Conservation (phyloP, 2,797 vertebrate genomes). For the Acropternis orthonyx region DNA sequence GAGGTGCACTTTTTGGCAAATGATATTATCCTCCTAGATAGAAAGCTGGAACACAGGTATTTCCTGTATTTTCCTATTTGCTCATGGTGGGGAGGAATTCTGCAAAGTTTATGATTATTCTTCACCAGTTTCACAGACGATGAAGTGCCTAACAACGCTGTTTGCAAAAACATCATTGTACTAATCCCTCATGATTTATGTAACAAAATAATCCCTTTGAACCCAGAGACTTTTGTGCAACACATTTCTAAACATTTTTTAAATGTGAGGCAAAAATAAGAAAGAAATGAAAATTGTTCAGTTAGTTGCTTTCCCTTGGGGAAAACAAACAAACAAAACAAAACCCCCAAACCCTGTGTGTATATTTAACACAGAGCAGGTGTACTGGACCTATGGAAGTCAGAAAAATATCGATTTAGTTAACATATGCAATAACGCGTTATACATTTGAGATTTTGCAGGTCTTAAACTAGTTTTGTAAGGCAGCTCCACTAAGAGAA, state of each 20-base stretch:
- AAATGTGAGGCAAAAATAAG: background rate
- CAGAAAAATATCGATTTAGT: rapidly evolving
- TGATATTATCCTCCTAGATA: background rate
- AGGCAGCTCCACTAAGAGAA: background rate
- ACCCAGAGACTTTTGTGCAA: background rate
- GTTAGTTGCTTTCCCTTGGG: background rate
- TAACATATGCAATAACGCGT: rapidly evolving
- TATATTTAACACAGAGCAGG: background rate
- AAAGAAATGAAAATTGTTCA: background rate
- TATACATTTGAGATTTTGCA: background rate
- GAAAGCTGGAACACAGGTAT: background rate
- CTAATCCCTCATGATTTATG: background rate
- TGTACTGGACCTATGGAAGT: rapidly evolving
- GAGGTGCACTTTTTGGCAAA: background rate
- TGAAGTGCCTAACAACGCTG: background rate
- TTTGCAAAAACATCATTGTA: background rate
- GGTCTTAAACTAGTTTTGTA: background rate
- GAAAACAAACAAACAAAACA: background rate
- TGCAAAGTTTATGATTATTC: background rate
- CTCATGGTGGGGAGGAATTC: background rate
- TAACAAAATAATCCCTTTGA: background rate
- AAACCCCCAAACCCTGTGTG: rapidly evolving
- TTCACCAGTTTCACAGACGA: background rate
- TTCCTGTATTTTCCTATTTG: background rate
- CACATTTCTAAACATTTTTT: background rate